Percentiles rank a stretch among this genome's conserved stretches.
Evolutionary conservation across 2,797 vertebrate genomes (phyloP).

Genomic region (Sebastes ruberrimus): DNA sequence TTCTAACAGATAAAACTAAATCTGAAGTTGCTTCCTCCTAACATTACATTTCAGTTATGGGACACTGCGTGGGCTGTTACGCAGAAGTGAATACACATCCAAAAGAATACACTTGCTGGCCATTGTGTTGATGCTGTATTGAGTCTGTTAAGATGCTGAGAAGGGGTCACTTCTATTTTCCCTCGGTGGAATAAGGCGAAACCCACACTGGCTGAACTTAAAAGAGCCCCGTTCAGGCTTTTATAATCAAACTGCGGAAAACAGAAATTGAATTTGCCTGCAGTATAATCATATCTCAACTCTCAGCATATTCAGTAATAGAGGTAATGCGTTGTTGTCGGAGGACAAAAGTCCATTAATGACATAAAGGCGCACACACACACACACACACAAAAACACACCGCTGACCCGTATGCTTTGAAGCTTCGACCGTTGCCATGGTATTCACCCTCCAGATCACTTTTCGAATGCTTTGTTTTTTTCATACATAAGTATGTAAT

Average conservation of each 20-base stretch:
- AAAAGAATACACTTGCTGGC: background rate
- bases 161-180: constrained; percentile 43
- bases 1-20: background rate
- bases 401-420: too few relatives aligned
- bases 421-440: too few relatives aligned
- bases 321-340: constrained; percentile 56
- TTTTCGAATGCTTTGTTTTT: too few relatives aligned
- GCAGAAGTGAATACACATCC: constrained; percentile 12
- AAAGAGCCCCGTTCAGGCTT: constrained; percentile 19
- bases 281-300: constrained; percentile 67
- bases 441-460: too few relatives aligned
- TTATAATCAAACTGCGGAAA: constrained; percentile 70
- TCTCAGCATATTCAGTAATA: constrained; percentile 67
- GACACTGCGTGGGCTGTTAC: background rate
- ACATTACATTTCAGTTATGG: background rate
- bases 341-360: constrained; percentile 66
- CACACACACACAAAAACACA: background rate
- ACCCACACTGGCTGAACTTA: constrained; percentile 36
- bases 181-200: constrained; percentile 40
- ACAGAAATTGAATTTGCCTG: constrained; percentile 68
- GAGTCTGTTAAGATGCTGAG: constrained; percentile 39
- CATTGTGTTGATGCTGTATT: constrained; percentile 34
- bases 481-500: too few relatives aligned
- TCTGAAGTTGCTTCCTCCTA: background rate
- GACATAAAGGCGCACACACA: constrained; percentile 40